These are phyloP conservation scores for silkworm (Bombyx mori) DNA, from an alignment of 1,140 invertebrate genomes.

Conservation along the genomic window DNA sequence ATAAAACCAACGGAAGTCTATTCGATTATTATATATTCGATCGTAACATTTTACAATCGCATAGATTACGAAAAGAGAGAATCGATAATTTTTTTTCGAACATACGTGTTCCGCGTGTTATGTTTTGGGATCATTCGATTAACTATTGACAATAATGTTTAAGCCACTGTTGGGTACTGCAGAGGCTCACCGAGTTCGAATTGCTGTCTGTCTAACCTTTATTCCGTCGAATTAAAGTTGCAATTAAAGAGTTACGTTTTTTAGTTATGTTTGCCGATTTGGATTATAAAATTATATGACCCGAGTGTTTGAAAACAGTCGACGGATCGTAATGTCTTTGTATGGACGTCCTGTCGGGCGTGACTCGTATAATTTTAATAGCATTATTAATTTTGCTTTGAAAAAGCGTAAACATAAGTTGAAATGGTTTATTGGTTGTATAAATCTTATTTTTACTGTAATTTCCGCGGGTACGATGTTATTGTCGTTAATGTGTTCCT, in stretches of 20 bases:
- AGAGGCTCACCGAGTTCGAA: too few relatives aligned
- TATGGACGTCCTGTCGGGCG: conserved; percentile 30
- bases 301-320: conserved; percentile 41
- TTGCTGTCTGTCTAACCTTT: too few relatives aligned
- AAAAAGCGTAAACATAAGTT: conserved; percentile 42
- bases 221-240: background rate
- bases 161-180: conserved; percentile 15
- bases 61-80: too few relatives aligned
- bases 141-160: conserved; percentile 23
- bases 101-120: conserved; percentile 24
- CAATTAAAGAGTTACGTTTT: background rate
- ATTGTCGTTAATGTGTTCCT: too few relatives aligned
- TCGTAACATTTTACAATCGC: too few relatives aligned
- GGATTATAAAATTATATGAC: conserved; percentile 46
- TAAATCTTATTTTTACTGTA: conserved; percentile 23
- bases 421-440: conserved; percentile 35
- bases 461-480: too few relatives aligned
- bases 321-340: conserved; percentile 33
- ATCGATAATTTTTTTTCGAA: too few relatives aligned
- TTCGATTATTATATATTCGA: too few relatives aligned
- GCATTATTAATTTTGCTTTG: conserved; percentile 48
- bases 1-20: too few relatives aligned
- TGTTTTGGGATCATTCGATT: conserved; percentile 26
- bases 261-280: conserved; percentile 17
- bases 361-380: conserved; percentile 50